A percentile compares a stretch with the other conserved stretches of the same genome.
Conservation (phyloP, 2,888 invertebrate species). For the Baccha elongata region DNA sequence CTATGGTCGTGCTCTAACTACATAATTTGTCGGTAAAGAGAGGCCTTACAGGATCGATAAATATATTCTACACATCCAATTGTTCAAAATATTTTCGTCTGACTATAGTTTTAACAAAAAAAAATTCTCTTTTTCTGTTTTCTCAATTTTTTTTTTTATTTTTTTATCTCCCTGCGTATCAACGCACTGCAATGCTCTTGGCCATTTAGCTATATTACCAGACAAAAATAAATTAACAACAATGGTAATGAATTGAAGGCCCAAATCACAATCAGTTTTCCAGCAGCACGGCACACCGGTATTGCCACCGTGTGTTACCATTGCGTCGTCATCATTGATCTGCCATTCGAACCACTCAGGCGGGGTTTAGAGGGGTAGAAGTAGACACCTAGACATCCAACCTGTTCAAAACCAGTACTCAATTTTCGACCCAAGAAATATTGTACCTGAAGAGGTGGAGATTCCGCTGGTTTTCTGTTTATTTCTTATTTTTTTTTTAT, state of each 20-base stretch:
- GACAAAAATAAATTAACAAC: slow-evolving; percentile 22
- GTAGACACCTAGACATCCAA: slow-evolving; percentile 57
- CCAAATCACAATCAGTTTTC: slow-evolving; percentile 46
- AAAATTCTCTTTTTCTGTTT: too few relatives aligned
- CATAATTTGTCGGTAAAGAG: not conserved
- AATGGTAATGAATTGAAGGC: slow-evolving; percentile 69
- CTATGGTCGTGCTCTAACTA: slow-evolving; percentile 58
- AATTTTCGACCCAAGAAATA: slow-evolving; percentile 25
- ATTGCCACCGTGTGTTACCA: slow-evolving; percentile 27
- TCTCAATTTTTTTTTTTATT: not conserved
- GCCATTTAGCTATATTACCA: not conserved
- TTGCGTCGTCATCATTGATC: not conserved
- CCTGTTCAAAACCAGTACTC: slow-evolving; percentile 62
- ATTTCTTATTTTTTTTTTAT: not conserved
- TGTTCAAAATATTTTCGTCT: too few relatives aligned
- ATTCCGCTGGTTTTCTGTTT: slow-evolving; percentile 4
- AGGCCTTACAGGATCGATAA: not conserved
- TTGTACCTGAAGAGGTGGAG: slow-evolving; percentile 31
- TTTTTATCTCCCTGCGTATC: not conserved
- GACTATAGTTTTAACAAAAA: too few relatives aligned
- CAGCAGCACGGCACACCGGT: slow-evolving; percentile 50
- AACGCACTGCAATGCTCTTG: slow-evolving; percentile 14
- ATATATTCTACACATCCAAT: too few relatives aligned
- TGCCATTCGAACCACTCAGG: not conserved
- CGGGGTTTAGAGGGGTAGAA: slow-evolving; percentile 20